Percentiles rank a stretch among this genome's conserved stretches.
Evolutionary conservation across 2,888 invertebrate genomes (phyloP).

Genomic region (Plemyria rubiginata): DNA sequence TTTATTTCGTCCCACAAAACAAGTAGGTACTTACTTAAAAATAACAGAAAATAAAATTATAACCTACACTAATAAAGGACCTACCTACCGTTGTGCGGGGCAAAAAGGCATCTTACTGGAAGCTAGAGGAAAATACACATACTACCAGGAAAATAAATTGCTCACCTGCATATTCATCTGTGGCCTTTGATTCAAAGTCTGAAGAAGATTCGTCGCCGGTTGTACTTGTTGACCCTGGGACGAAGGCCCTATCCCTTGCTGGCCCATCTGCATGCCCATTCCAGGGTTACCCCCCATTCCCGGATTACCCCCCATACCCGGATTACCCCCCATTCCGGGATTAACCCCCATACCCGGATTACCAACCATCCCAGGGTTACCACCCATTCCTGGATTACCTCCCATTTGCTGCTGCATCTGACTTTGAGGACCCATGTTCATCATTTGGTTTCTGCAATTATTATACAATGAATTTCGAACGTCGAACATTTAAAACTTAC

Average conservation of each 20-base stretch:
- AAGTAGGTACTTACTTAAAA: too few relatives aligned
- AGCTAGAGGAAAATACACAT: too few relatives aligned
- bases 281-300: constrained; percentile 64
- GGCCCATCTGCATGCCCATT: constrained; percentile 76
- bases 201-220: constrained; percentile 88
- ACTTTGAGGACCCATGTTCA: constrained; percentile 85
- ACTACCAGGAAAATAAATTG: background rate
- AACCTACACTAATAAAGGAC: too few relatives aligned
- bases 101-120: too few relatives aligned
- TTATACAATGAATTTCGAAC: background rate
- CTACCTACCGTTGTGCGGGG: too few relatives aligned
- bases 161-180: constrained; percentile 82
- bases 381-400: constrained; percentile 66
- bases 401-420: constrained; percentile 80
- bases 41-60: too few relatives aligned
- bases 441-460: constrained; percentile 77
- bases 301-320: background rate
- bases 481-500: background rate
- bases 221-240: constrained; percentile 83
- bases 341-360: constrained; percentile 50
- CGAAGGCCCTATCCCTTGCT: constrained; percentile 57
- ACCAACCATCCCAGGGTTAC: constrained; percentile 45
- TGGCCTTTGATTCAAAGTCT: constrained; percentile 89
- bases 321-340: constrained; percentile 59
- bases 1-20: too few relatives aligned